Base-by-base conservation (phyloP, 2,888 invertebrate genomes). In the Apodemia zela region DNA sequence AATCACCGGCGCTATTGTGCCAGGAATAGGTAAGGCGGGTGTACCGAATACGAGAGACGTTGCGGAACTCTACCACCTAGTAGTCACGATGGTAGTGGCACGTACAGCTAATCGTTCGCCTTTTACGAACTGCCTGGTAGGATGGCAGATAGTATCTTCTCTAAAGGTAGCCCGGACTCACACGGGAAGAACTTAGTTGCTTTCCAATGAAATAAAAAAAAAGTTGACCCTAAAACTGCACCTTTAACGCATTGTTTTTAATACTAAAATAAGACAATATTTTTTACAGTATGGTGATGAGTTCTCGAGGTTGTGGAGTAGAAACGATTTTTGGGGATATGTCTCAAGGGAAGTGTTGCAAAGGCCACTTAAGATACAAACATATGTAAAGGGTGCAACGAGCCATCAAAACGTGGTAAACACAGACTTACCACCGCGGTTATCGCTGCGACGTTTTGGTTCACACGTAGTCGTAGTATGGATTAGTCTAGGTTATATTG, bases 401-500 rank as follows among this genome's bases (percentile, higher is more conserved):
- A 42, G 42, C 42, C 42, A 42, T 4, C 42, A 42, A 42, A 42
- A 42, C 15, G 82, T 94, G 13, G 87, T 93, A 13, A 87, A 92
- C 58, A 88, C 90, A 66, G 86, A 93, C 29, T 82, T 96, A 58
- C 95, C 95, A 0, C 94, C 96, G 0, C 85, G 96, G 60, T 72
- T 96, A 10, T 95, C 95, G 59, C 81, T 97, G 59, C 92, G 97
- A 51, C 84, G 92, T 60, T 86, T 95, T 17, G 96, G 95, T 6
- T 94, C 94, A 61, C 93, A 95, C 70, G 89, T 91, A 49, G 93
- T 94, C 63, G 76, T 95, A 35, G 74, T 89, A 1, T 93, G 93
- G 84, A 72, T 94, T 38, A 76, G 81, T 4, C 63, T 94, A 0
- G 93, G 94, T 3, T 90, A 91, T 61, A 68, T 93, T 8, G 51